A percentile compares a stretch with the other conserved stretches of the same genome.
Evolutionary conservation across 1,140 invertebrate species (phyloP).

Genomic region (Theocolax elegans): DNA sequence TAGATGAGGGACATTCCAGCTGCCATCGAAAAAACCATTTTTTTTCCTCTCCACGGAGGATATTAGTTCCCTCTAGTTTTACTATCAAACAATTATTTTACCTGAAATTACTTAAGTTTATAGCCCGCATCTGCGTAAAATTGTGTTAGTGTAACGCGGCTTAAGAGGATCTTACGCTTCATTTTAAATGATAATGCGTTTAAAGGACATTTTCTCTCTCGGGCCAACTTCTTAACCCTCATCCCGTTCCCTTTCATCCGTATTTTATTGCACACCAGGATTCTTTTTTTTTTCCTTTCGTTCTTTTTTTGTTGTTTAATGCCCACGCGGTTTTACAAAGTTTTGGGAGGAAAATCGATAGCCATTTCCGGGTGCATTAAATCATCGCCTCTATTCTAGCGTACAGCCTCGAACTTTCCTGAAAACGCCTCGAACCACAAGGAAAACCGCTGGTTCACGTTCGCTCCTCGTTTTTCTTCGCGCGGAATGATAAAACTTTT

Average conservation of each 20-base stretch:
- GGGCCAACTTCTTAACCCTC: background rate
- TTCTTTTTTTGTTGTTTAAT: background rate
- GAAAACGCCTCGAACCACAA: background rate
- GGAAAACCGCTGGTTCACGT: background rate
- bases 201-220: background rate
- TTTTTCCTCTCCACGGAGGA: too few species aligned
- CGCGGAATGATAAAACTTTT: conserved; percentile 17
- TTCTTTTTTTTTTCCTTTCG: background rate
- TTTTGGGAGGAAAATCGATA: conserved; percentile 1
- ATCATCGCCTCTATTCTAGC: background rate
- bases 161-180: background rate
- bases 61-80: too few species aligned
- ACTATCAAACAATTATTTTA: too few species aligned
- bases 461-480: background rate
- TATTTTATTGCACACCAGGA: too few species aligned
- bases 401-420: background rate
- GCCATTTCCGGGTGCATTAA: background rate
- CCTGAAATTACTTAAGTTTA: conserved; percentile 6
- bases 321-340: background rate
- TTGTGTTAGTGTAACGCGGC: background rate
- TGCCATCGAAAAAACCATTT: too few species aligned
- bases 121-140: background rate
- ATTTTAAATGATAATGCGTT: conserved; percentile 14
- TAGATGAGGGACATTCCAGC: background rate
- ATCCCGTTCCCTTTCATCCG: too few species aligned